phyloP scores from a whole-genome alignment of 2,888 invertebrate genomes.

The Harpalus rubripes region DNA sequence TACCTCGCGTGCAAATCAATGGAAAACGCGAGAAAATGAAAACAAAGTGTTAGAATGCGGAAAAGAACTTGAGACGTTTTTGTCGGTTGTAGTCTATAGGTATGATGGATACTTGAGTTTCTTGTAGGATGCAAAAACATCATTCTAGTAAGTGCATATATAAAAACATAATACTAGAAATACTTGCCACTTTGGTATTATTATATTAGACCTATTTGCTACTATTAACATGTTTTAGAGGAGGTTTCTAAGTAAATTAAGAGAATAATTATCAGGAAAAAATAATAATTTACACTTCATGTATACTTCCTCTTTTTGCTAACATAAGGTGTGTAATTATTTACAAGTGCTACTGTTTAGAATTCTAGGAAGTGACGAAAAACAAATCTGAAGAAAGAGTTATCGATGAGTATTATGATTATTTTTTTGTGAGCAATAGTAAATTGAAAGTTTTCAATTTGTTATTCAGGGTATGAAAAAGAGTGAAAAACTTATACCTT shows the following conservation, averaged over 20 bases:
- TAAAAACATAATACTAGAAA: constrained; percentile 9
- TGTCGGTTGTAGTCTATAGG: neutral
- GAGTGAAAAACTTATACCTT: too few relatives aligned
- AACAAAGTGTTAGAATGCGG: constrained; percentile 30
- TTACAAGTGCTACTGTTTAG: neutral
- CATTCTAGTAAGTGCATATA: neutral
- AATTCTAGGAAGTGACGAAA: neutral
- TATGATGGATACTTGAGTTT: constrained; percentile 30
- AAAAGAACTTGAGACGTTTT: constrained; percentile 37
- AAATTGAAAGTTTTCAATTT: too few relatives aligned
- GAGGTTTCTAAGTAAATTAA: neutral
- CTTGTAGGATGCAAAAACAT: neutral
- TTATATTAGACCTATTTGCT: neutral
- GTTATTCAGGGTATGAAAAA: too few relatives aligned
- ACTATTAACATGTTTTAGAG: neutral
- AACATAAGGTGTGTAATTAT: neutral
- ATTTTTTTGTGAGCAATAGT: too few relatives aligned
- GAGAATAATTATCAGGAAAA: neutral
- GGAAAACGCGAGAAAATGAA: constrained; percentile 42
- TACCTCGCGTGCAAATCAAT: constrained; percentile 33
- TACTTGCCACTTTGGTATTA: neutral
- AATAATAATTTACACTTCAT: neutral
- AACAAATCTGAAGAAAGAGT: too few relatives aligned
- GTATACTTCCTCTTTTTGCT: neutral
- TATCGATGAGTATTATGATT: too few relatives aligned